phyloP scores from a whole-genome alignment of 2,797 vertebrate genomes.

The Gephyroberyx darwinii region DNA sequence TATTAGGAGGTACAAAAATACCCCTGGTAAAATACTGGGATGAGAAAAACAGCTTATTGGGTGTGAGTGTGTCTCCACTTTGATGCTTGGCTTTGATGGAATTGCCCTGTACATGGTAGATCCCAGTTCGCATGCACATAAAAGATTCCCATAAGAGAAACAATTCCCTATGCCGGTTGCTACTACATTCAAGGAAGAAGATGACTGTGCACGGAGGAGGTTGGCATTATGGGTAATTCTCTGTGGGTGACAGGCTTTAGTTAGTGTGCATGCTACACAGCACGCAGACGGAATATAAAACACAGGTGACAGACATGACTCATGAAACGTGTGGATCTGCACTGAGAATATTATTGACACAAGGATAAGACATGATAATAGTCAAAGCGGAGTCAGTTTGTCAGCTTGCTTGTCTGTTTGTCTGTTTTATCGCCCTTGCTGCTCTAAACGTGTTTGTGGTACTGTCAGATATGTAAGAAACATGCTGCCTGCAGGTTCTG shows the following conservation, averaged over 20 bases:
- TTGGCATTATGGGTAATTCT: constrained; percentile 10
- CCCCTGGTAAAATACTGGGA: constrained; percentile 18
- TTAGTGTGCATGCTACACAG: constrained; percentile 1
- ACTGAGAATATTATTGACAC: constrained; percentile 9
- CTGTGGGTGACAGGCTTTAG: constrained; percentile 12
- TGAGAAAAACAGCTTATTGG: constrained; percentile 3
- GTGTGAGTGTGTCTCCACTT: background rate
- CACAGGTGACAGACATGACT: background rate
- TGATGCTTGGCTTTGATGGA: constrained; percentile 10
- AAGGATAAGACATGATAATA: constrained; percentile 29
- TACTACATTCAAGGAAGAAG: constrained; percentile 9
- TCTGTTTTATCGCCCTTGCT: constrained; percentile 28
- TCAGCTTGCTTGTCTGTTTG: constrained; percentile 27
- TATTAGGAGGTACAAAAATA: constrained; percentile 35
- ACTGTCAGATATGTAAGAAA: constrained; percentile 23
- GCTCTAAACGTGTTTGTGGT: constrained; percentile 22
- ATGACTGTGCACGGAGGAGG: constrained; percentile 7
- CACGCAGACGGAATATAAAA: constrained; percentile 31
- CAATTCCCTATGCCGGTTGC: constrained; percentile 16
- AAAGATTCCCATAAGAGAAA: background rate
- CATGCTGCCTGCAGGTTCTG: constrained; percentile 31
- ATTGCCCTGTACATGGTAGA: background rate
- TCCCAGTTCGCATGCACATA: background rate
- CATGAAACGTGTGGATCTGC: background rate
- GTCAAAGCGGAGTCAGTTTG: constrained; percentile 20